Conservation (phyloP, 1,140 invertebrate genomes). For the Mactra quadrangularis region DNA sequence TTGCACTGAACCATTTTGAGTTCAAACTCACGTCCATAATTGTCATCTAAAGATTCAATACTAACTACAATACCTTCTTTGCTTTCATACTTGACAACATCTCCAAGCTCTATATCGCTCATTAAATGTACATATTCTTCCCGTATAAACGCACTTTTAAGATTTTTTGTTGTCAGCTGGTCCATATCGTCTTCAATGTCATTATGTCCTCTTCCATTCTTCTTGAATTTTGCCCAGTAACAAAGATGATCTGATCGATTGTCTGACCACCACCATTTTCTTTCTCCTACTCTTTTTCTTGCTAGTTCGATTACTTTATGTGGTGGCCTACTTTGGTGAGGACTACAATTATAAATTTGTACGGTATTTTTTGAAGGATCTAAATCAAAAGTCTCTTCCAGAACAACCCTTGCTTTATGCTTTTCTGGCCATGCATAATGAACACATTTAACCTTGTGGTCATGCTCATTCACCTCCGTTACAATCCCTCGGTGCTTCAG, state of each 20-base stretch:
- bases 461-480: neutral
- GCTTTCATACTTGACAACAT: neutral
- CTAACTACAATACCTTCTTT: neutral
- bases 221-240: slow-evolving; percentile 1
- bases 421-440: neutral
- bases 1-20: neutral
- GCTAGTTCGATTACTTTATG: too few relatives aligned
- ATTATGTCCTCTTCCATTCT: neutral
- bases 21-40: neutral
- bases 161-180: neutral
- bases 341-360: too few relatives aligned
- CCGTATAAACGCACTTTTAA: neutral
- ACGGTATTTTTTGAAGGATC: too few relatives aligned
- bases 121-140: neutral
- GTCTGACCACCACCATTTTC: neutral
- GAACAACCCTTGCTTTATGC: neutral
- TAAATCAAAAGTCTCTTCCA: neutral
- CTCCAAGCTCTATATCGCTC: neutral
- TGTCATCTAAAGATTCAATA: neutral
- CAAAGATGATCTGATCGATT: slow-evolving; percentile 1
- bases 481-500: neutral
- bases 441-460: neutral
- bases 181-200: neutral
- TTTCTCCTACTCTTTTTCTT: neutral
- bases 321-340: too few relatives aligned